Evolutionary conservation across 1,140 invertebrate species (phyloP).

Genomic region (Zaprionus ornatus): DNA sequence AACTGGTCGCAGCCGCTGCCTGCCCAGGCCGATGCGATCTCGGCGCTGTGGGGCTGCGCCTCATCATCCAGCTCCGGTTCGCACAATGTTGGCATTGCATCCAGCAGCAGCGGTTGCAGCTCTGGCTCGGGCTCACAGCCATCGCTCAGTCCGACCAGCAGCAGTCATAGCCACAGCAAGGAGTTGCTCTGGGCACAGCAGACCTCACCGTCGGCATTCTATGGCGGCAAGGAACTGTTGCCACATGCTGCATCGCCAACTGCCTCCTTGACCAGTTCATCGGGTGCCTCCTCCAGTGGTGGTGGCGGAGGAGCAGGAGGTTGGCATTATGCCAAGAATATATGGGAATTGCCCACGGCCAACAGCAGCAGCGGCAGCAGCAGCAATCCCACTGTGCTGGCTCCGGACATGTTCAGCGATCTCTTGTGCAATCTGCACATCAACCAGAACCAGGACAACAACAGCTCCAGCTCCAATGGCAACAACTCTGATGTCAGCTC

Average conservation of each 20-base stretch:
- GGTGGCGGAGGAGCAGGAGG: constrained; percentile 24
- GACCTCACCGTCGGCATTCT: constrained; percentile 65
- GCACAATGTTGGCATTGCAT: constrained; percentile 72
- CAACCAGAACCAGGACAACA: constrained; percentile 44
- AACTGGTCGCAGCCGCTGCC: constrained; percentile 43
- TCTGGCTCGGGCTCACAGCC: constrained; percentile 77
- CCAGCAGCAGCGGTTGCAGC: constrained; percentile 69
- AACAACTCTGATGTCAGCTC: constrained; percentile 69
- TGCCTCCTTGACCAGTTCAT: constrained; percentile 65
- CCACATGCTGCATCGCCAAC: constrained; percentile 71
- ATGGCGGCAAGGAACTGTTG: constrained; percentile 49
- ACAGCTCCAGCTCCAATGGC: constrained; percentile 14
- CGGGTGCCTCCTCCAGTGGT: constrained; percentile 49
- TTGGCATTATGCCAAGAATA: constrained; percentile 70
- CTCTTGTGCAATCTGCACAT: constrained; percentile 73
- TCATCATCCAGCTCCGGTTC: constrained; percentile 41
- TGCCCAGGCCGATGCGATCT: constrained; percentile 70
- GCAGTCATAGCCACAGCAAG: constrained; percentile 76
- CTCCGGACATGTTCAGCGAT: constrained; percentile 76
- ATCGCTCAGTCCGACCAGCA: constrained; percentile 77
- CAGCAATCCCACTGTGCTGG: constrained; percentile 22
- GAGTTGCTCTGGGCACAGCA: constrained; percentile 79
- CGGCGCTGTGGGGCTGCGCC: constrained; percentile 74
- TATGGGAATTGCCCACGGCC: constrained; percentile 74
- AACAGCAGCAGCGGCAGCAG: constrained; percentile 19